Conservation (phyloP, 1,140 invertebrate genomes). For the Atta cephalotes region DNA sequence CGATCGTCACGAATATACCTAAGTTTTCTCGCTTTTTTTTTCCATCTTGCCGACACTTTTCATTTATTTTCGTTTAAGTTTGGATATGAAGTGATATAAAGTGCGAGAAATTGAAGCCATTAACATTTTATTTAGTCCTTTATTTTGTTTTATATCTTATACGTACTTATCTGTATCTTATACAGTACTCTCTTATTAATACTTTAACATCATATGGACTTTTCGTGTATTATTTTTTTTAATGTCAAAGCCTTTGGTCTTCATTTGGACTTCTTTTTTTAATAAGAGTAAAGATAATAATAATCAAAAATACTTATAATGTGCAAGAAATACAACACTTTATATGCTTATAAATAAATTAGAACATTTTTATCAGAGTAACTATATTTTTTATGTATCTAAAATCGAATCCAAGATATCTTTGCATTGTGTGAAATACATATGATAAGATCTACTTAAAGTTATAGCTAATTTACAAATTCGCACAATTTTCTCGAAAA, state of each 20-base stretch:
- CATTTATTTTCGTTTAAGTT: constrained; percentile 5
- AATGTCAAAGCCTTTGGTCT: not conserved
- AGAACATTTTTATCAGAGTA: not conserved
- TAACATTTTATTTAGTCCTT: not conserved
- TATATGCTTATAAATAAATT: constrained; percentile 5
- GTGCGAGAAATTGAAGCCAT: not conserved
- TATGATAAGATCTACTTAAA: constrained; percentile 18
- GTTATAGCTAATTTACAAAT: not conserved
- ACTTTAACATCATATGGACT: not conserved
- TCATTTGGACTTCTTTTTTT: not conserved
- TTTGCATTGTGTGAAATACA: too few species aligned
- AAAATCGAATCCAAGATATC: constrained; percentile 8
- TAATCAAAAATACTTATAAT: not conserved
- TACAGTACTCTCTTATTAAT: not conserved
- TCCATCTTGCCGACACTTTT: not conserved
- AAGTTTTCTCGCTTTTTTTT: not conserved
- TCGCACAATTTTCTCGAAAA: not conserved
- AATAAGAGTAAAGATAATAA: not conserved
- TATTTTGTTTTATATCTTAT: not conserved
- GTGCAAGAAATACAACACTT: not conserved
- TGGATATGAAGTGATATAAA: not conserved
- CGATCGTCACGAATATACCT: constrained; percentile 25
- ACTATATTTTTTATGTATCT: not conserved
- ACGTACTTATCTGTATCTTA: not conserved
- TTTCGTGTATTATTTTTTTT: not conserved